Base-by-base conservation (phyloP, 2,888 invertebrate species). In the Metallyticus violacea region DNA sequence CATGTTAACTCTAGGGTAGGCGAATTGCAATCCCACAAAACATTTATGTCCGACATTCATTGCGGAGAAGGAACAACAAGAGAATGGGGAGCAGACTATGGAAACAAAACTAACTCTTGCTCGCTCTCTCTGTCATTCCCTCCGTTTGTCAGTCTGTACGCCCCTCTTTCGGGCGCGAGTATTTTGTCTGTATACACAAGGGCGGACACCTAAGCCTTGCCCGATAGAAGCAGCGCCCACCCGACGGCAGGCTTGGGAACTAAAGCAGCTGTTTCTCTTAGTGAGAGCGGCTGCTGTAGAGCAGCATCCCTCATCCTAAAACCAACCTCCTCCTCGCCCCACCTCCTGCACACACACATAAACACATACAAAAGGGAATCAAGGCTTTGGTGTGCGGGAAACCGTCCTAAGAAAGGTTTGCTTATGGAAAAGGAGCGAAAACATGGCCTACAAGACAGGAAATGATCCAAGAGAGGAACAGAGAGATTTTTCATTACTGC, bases 171-270 rank as follows among this genome's bases (percentile, higher is more conserved):
- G n/a, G n/a, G n/a, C n/a, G 40, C 40, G 40, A 62, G 40, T 62
- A 62, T 62, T 62, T 62, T 62, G 40, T 62, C 40, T 62, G 40
- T 62, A 62, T 62, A 62, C 40, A 62, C 22, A 62, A 62, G 40
- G 40, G 40, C 40, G 15, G 40, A 62, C 40, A 62, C 40, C 40
- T 62, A 62, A 62, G 40, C 40, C 40, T 62, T 62, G 40, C 40
- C 40, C 40, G 40, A 62, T 62, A 62, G 15, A 62, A 62, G 40
- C 40, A 62, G 40, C 40, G 40, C 78, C 26, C 78, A 26, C 26
- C 26, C 77, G 83, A 77, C 83, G 77, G 77, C 76, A 83, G 28
- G 77, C 83, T 26, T 83, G 83, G 83, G 83, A 83, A 83, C 15
- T 6, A 15, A 9, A 83, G 77, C 83, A 83, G 29, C 77, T 83